These are phyloP conservation scores for Neuroterus valhalla DNA, from an alignment of 1,140 invertebrate genomes.

Conservation along the genomic window DNA sequence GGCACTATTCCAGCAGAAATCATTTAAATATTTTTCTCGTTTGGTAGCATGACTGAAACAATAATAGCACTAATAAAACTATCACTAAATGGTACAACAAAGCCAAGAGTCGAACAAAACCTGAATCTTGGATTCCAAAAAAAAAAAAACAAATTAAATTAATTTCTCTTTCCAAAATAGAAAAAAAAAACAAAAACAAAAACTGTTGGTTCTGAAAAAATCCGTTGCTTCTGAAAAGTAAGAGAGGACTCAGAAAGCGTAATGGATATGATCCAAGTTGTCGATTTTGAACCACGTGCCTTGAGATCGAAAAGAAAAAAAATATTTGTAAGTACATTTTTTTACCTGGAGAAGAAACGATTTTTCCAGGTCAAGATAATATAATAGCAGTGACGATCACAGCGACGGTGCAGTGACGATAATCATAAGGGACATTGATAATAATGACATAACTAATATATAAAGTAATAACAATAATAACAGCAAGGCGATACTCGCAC, in stretches of 20 bases:
- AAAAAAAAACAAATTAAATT: constrained; percentile 1
- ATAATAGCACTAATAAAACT: background rate
- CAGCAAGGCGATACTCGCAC: constrained; percentile 49
- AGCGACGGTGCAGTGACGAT: constrained; percentile 50
- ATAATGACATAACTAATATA: constrained; percentile 27
- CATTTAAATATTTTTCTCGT: background rate
- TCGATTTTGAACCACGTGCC: constrained; percentile 18
- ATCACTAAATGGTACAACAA: background rate
- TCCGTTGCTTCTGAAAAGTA: background rate
- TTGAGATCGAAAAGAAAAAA: constrained; percentile 11
- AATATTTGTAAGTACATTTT: constrained; percentile 21
- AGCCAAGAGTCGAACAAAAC: background rate
- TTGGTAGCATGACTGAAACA: background rate
- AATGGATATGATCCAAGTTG: background rate
- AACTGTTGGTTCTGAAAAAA: background rate
- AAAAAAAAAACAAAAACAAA: constrained; percentile 33
- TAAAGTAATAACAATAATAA: constrained; percentile 51
- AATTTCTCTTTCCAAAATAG: constrained; percentile 4
- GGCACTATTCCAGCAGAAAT: too few relatives aligned
- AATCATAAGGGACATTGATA: constrained; percentile 35
- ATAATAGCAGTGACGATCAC: constrained; percentile 42
- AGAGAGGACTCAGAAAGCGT: background rate
- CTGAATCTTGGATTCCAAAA: constrained; percentile 2
- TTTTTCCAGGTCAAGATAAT: constrained; percentile 1
- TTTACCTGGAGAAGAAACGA: constrained; percentile 2